These are phyloP conservation scores for Zosterops hypoxanthus DNA, from an alignment of 2,113 vertebrate genomes.

Conservation along the genomic window DNA sequence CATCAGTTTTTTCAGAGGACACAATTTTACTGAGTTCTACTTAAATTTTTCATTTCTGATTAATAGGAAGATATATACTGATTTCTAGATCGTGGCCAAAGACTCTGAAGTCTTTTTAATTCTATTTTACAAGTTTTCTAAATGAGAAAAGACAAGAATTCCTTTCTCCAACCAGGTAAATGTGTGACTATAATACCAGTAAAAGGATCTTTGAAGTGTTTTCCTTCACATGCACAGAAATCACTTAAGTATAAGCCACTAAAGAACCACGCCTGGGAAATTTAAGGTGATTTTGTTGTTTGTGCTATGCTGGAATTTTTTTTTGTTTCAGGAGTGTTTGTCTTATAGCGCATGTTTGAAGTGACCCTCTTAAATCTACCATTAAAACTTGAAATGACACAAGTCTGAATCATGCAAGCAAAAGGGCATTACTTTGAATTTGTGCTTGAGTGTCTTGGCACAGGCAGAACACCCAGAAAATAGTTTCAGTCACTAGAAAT, in stretches of 20 bases:
- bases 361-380: not conserved
- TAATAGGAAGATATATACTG: not conserved
- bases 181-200: not conserved
- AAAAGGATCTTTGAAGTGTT: conserved; percentile 30
- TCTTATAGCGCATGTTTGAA: not conserved
- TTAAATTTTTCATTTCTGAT: not conserved
- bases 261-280: not conserved
- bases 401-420: conserved; percentile 2
- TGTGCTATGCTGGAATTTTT: conserved; percentile 23
- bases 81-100: not conserved
- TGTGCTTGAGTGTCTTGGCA: not conserved
- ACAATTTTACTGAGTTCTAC: not conserved
- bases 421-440: not conserved
- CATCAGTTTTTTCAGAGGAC: not conserved
- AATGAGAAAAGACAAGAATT: not conserved
- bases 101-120: not conserved
- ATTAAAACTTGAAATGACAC: conserved; percentile 20
- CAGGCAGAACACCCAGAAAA: not conserved
- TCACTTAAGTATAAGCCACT: not conserved
- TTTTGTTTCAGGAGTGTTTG: conserved; percentile 40
- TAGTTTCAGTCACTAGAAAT: not conserved
- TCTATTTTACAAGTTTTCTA: not conserved
- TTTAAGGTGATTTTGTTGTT: not conserved
- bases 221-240: conserved; percentile 8
- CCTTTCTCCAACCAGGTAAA: not conserved